Evolutionary conservation across 1,140 invertebrate species (phyloP), one percentile per base, ranked within the genome.

Genomic region (Anadara kagoshimensis): DNA sequence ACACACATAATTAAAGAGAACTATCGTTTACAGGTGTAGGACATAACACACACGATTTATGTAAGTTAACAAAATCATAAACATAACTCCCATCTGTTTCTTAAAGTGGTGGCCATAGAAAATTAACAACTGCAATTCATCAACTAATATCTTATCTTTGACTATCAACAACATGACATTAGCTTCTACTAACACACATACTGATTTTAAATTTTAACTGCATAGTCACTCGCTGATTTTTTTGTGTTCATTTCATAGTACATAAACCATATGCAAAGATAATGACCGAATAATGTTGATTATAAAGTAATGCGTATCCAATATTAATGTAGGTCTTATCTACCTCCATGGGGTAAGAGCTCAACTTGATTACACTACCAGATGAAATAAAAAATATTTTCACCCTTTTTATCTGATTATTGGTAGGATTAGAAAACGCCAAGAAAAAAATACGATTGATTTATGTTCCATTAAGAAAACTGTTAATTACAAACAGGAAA

Each of bases 261-360:
- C 57, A 59, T 36, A 59, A 59, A 59, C 57, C 57, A 59, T 59
- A 59, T 59, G 57, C 57, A 59, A 41, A 59, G 57, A 59, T 59
- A 59, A 59, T 59, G 57, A 41, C 12, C 36, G 43, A 59, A 59
- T 29, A 41, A 36, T 36, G 29, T 18, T 29, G 43, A n/a, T 41
- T 36, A 41, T 29, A 59, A 59, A 59, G 36, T 59, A 59, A 59
- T 29, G 57, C 20, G 20, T 59, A 41, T 41, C 57, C 57, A 11
- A 41, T 41, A 59, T 59, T 59, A 59, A 59, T 59, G 43, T 41
- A 16, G 16, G 26, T 20, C 22, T 59, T 59, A 59, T 59, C 57
- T 41, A 59, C 36, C 57, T 41, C 57, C 36, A 41, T 59, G 43
- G 57, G 57, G 57, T 41, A 59, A 59, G 57, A 41, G 29, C 57